These are phyloP conservation scores for Ectobius pallidus DNA, from an alignment of 2,888 invertebrate genomes.

Conservation along the genomic window DNA sequence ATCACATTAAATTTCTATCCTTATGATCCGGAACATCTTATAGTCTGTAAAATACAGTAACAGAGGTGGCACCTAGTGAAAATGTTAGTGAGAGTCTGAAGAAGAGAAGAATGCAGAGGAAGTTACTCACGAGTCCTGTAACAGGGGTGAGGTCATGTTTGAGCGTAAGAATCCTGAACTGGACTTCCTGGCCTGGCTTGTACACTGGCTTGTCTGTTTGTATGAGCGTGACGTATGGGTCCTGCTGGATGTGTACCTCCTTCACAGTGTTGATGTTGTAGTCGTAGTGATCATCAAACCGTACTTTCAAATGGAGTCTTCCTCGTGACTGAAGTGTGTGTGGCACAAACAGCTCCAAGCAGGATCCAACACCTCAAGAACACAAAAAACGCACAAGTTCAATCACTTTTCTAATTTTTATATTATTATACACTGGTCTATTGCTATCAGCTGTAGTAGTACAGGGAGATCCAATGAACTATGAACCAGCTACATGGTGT, in stretches of 20 bases:
- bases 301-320: slow-evolving; percentile 36
- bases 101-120: no score
- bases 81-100: no score
- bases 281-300: slow-evolving; percentile 53
- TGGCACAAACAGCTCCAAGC: slow-evolving; percentile 37
- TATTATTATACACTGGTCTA: no score
- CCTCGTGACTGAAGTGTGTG: slow-evolving; percentile 28
- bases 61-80: no score
- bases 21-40: no score
- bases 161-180: slow-evolving; percentile 61
- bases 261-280: slow-evolving; percentile 54
- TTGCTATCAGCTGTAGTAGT: no score
- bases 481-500: no score
- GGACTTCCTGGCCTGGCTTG: slow-evolving; percentile 64
- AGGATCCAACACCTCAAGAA: slow-evolving; percentile 2
- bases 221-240: slow-evolving; percentile 60
- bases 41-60: no score
- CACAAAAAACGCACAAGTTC: no score
- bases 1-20: no score
- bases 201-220: slow-evolving; percentile 66
- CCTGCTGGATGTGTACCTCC: slow-evolving; percentile 58
- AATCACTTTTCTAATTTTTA: no score
- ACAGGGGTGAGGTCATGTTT: slow-evolving; percentile 63
- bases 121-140: slow-evolving; percentile 59
- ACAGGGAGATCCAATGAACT: no score